Percentiles rank a stretch among this genome's conserved stretches.
phyloP scores from a whole-genome alignment of 1,140 invertebrate species.

The Drosophila teissieri region DNA sequence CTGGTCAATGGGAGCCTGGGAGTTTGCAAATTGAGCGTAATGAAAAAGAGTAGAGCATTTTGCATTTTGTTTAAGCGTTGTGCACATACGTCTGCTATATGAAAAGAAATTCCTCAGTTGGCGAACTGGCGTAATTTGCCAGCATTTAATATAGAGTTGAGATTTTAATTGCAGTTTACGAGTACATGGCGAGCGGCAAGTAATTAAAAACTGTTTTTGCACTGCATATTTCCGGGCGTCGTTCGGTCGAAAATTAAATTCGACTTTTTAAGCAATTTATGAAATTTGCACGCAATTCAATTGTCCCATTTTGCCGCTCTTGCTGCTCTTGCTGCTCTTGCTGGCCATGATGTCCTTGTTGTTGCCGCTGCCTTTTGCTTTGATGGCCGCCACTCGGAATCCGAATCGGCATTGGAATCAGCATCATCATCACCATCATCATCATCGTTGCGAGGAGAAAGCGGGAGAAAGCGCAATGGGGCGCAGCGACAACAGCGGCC shows the following conservation, averaged over 20 bases:
- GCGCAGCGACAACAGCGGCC: slow-evolving; percentile 68
- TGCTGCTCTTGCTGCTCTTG: slow-evolving; percentile 35
- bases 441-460: neutral
- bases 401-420: slow-evolving; percentile 18
- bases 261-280: slow-evolving; percentile 75
- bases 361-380: slow-evolving; percentile 47
- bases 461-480: slow-evolving; percentile 50
- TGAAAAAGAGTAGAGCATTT: slow-evolving; percentile 45
- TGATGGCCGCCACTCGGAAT: slow-evolving; percentile 46
- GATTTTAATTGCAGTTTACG: slow-evolving; percentile 74
- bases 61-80: slow-evolving; percentile 38
- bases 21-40: slow-evolving; percentile 40
- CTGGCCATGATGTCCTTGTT: slow-evolving; percentile 13
- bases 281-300: slow-evolving; percentile 78
- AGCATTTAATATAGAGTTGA: slow-evolving; percentile 61
- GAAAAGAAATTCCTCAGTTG: slow-evolving; percentile 54
- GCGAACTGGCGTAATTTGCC: slow-evolving; percentile 59
- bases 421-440: slow-evolving; percentile 5
- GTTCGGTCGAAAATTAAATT: slow-evolving; percentile 61
- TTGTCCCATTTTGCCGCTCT: slow-evolving; percentile 55
- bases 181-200: slow-evolving; percentile 37
- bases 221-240: slow-evolving; percentile 30
- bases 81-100: neutral
- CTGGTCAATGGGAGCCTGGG: slow-evolving; percentile 25
- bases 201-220: slow-evolving; percentile 66